phyloP scores from a whole-genome alignment of 2,797 vertebrate species.

The Sciurus vulgaris region DNA sequence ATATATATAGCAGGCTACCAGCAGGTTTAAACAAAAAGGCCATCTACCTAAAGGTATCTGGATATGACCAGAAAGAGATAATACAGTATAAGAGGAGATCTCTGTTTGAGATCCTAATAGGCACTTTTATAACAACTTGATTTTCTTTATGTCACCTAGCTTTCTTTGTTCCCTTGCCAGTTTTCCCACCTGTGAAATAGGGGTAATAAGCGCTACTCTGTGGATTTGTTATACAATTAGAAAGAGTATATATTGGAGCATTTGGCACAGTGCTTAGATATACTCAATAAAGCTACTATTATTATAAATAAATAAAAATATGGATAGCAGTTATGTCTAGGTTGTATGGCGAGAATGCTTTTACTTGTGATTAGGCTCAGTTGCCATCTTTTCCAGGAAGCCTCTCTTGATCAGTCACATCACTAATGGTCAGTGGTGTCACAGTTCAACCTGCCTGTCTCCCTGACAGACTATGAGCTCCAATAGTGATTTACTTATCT shows the following conservation, averaged over 20 bases:
- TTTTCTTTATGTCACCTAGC: background rate
- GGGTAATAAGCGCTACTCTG: background rate
- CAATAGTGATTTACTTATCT: constrained; percentile 22
- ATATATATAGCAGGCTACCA: background rate
- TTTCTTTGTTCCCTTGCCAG: constrained; percentile 6
- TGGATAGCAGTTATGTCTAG: background rate
- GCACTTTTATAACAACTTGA: constrained; percentile 27
- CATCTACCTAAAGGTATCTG: background rate
- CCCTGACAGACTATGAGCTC: background rate
- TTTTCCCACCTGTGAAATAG: constrained; percentile 39
- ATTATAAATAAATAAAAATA: constrained; percentile 4
- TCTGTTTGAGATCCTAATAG: constrained; percentile 28
- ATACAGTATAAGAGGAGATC: background rate
- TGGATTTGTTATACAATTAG: background rate
- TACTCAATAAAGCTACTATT: background rate
- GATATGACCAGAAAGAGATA: constrained; percentile 10
- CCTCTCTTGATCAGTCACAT: background rate
- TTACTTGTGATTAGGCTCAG: constrained; percentile 27
- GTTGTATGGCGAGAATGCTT: background rate
- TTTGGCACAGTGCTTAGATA: background rate
- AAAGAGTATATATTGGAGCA: background rate
- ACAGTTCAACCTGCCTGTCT: background rate
- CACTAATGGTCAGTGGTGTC: background rate
- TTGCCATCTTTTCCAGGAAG: constrained; percentile 38
- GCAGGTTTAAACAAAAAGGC: constrained; percentile 30